Base-by-base conservation (phyloP, 1,140 invertebrate species). In the Oreohelix idahoensis region DNA sequence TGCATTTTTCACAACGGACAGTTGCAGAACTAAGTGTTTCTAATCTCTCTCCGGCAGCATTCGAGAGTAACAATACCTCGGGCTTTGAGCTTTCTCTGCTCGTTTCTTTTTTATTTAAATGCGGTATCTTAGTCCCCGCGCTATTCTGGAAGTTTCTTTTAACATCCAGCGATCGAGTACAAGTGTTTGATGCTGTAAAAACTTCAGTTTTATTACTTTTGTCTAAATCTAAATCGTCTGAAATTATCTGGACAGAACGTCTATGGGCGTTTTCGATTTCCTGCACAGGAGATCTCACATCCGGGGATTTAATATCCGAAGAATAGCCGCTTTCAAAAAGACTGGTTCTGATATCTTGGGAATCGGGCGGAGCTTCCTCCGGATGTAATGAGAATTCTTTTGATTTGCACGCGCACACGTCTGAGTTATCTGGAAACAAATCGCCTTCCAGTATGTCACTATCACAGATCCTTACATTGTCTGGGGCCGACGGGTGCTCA, bases 321-420 rank as follows among this genome's bases (percentile, higher is more conserved):
- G 71, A 74, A 32, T 82, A 82, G 13, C 80, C 80, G 45, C 80
- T 82, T 51, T 82, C 80, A 36, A 74, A 75, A 4, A 82, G 51
- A 66, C 80, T 82, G 17, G 80, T 29, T 51, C 69, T 45, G 35
- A 79, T 53, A 36, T 79, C 77, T 39, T 38, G 77, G 26, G 17
- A 11, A 2, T 58, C 10, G 4, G 53, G 15, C 23, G 2, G 10
- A 5, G 53, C 20, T 23, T 58, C 26, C 71, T 51, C 75, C 17
- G 17, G 42, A 35, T 51, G 36, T 23, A 69, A n/a, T 2, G 23
- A 23, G 53, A 58, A 58, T 58, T 58, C 53, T 58, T 58, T n/a
- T 58, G 53, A 39, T 39, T 42, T 79, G n/a, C 2, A 20, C 45
- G 1, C 32, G 49, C 2, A 49, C 4, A 36, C 11, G 75, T 36